phyloP scores from a whole-genome alignment of 1,140 invertebrate species.

The Aphelenchoides avenae region DNA sequence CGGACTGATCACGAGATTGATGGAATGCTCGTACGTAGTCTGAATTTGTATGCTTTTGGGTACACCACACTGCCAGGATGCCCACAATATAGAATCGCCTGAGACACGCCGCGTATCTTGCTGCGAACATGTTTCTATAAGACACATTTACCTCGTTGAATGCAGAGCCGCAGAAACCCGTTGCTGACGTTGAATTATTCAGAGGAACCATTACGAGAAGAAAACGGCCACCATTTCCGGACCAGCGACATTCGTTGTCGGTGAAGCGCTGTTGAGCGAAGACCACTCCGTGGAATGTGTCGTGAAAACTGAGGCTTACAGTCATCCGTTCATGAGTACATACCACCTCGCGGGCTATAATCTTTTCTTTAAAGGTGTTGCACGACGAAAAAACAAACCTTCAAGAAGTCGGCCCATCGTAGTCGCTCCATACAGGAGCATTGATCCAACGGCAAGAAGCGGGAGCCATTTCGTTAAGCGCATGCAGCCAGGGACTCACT shows the following conservation, averaged over 20 bases:
- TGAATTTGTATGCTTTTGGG: constrained; percentile 7
- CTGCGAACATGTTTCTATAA: constrained; percentile 16
- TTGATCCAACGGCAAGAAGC: too few relatives aligned
- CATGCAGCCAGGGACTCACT: too few relatives aligned
- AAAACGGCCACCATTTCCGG: constrained; percentile 31
- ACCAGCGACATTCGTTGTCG: constrained; percentile 28
- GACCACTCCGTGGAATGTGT: too few relatives aligned
- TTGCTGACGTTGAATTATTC: constrained; percentile 10
- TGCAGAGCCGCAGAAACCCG: neutral
- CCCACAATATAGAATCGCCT: neutral
- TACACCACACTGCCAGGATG: neutral
- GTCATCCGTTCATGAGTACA: too few relatives aligned
- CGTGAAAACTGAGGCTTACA: too few relatives aligned
- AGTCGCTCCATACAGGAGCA: too few relatives aligned
- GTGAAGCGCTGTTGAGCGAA: too few relatives aligned
- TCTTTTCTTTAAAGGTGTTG: too few relatives aligned
- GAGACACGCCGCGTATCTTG: constrained; percentile 6
- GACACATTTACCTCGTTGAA: neutral
- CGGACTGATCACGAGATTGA: constrained; percentile 19
- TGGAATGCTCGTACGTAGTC: constrained; percentile 27
- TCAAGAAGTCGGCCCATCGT: too few relatives aligned
- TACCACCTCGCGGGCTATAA: too few relatives aligned
- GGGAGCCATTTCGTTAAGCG: too few relatives aligned
- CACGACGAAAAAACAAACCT: too few relatives aligned
- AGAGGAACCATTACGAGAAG: constrained; percentile 24